Percentiles rank a stretch among this genome's conserved stretches.
These are phyloP conservation scores for Macroteleia sp. DNA, from an alignment of 2,888 invertebrate species.

Conservation along the genomic window DNA sequence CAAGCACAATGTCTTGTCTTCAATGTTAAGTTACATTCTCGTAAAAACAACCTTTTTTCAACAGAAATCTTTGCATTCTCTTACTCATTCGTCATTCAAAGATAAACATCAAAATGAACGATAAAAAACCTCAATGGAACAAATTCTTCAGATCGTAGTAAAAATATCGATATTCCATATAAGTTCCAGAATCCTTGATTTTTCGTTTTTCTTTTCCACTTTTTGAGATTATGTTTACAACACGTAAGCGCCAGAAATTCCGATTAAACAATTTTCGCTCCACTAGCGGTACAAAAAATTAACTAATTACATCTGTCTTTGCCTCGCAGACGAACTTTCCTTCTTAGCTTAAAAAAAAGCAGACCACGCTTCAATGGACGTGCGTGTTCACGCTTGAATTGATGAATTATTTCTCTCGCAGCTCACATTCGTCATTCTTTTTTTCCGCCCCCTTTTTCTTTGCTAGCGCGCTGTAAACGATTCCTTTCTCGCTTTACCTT, in stretches of 20 bases:
- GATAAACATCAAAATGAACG: too few species aligned
- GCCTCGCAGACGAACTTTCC: neutral
- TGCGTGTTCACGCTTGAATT: slow-evolving; percentile 55
- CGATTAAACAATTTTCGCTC: neutral
- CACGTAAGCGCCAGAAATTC: too few species aligned
- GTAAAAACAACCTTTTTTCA: too few species aligned
- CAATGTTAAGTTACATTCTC: neutral
- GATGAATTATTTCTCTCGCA: slow-evolving; percentile 50
- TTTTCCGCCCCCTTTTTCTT: slow-evolving; percentile 45
- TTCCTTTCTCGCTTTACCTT: slow-evolving; percentile 67
- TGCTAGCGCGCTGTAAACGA: slow-evolving; percentile 39
- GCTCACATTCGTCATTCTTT: slow-evolving; percentile 51
- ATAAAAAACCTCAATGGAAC: too few species aligned
- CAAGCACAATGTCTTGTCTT: neutral
- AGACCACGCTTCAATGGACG: slow-evolving; percentile 32
- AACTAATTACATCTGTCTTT: neutral
- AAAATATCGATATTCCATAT: too few species aligned
- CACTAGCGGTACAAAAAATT: neutral
- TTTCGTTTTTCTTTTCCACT: too few species aligned
- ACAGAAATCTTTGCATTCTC: too few species aligned
- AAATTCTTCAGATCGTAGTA: too few species aligned
- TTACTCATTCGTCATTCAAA: too few species aligned
- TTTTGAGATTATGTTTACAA: too few species aligned
- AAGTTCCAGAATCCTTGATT: too few species aligned
- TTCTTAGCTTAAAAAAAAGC: slow-evolving; percentile 4